Evolutionary conservation across 2,113 vertebrate genomes (phyloP).

Genomic region (Odontophorus gujanensis): DNA sequence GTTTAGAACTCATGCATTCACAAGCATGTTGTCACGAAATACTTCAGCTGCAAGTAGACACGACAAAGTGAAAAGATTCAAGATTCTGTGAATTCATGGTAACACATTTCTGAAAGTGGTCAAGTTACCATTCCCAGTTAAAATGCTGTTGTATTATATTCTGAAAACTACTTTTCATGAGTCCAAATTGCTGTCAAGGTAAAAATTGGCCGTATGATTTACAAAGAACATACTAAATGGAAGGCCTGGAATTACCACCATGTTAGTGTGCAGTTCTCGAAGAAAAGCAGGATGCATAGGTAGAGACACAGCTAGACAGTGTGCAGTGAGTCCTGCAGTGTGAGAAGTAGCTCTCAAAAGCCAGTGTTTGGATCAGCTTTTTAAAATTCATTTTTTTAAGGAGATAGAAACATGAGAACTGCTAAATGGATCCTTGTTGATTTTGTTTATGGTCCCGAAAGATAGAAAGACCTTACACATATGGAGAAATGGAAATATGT

Average conservation of each 20-base stretch:
- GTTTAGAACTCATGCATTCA: not conserved
- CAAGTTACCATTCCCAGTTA: not conserved
- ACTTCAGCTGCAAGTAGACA: not conserved
- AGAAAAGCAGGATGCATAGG: not conserved
- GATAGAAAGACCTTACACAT: not conserved
- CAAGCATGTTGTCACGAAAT: not conserved
- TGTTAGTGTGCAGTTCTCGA: fast-evolving
- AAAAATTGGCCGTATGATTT: not conserved
- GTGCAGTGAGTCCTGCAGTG: fast-evolving
- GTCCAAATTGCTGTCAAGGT: not conserved
- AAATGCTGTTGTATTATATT: not conserved
- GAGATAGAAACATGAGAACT: not conserved
- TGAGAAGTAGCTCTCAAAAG: not conserved
- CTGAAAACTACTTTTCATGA: not conserved
- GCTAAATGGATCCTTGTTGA: not conserved
- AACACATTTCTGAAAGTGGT: conserved; percentile 5
- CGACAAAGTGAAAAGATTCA: not conserved
- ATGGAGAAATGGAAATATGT: not conserved
- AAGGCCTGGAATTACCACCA: fast-evolving
- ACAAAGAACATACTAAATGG: not conserved
- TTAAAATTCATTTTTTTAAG: not conserved
- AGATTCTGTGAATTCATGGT: not conserved
- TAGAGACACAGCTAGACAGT: not conserved
- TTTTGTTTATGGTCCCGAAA: not conserved
- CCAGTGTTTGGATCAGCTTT: not conserved